Conservation (phyloP, 2,797 vertebrate species). For the Bradypus variegatus region DNA sequence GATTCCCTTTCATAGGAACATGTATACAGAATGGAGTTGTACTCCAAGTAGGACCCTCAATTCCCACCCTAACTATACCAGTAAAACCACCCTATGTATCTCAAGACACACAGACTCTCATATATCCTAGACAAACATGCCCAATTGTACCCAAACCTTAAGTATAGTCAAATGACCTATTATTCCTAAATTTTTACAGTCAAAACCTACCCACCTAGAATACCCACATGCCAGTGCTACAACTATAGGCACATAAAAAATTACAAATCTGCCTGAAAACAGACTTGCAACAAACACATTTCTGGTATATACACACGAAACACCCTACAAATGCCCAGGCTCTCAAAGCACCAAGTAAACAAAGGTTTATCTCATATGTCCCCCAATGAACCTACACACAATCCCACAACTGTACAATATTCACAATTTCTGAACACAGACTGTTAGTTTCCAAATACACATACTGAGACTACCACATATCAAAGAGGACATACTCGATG, state of each 20-base stretch:
- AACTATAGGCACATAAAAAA: too few species aligned
- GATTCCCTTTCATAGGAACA: too few species aligned
- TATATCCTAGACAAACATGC: neutral
- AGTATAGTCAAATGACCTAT: neutral
- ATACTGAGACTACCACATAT: neutral
- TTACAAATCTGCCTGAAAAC: too few species aligned
- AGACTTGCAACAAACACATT: too few species aligned
- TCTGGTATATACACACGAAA: neutral
- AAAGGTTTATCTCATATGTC: neutral
- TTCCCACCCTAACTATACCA: too few species aligned
- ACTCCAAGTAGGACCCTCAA: too few species aligned
- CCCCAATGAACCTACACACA: neutral
- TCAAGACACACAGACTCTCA: neutral
- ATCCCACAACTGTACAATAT: neutral
- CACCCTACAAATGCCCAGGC: neutral
- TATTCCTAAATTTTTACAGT: too few species aligned
- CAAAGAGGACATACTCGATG: neutral
- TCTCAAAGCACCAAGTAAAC: neutral
- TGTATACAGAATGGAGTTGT: too few species aligned
- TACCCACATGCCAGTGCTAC: too few species aligned
- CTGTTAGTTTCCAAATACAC: neutral
- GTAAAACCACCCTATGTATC: neutral
- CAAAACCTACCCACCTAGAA: too few species aligned
- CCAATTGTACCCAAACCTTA: neutral
- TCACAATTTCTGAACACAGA: neutral